Percentiles rank a stretch among this genome's conserved stretches.
Evolutionary conservation across 1,140 invertebrate species (phyloP).

Genomic region (Plutomurus gul): DNA sequence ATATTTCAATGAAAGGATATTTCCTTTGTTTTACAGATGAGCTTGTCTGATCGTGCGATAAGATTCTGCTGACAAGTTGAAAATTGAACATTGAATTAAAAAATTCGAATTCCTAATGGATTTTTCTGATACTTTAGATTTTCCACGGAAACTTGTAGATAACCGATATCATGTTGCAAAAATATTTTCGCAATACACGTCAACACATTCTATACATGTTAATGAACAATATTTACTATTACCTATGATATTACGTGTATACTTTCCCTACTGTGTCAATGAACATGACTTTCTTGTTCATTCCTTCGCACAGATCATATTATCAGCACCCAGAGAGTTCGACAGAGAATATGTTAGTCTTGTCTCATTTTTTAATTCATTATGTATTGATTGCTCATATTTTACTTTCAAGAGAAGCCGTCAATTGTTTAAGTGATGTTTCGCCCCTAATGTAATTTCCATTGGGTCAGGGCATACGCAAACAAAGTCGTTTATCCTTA

Average conservation of each 20-base stretch:
- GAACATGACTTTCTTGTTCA: too few species aligned
- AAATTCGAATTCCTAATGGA: conserved; percentile 4
- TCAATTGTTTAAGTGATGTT: conserved; percentile 5
- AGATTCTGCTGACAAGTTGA: conserved; percentile 16
- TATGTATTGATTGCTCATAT: background rate
- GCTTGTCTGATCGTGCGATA: background rate
- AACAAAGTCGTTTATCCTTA: background rate
- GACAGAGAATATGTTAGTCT: background rate
- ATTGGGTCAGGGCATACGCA: background rate
- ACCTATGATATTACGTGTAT: background rate
- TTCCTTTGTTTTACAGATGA: conserved; percentile 7
- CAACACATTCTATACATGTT: background rate
- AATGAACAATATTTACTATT: too few species aligned
- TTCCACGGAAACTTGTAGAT: background rate
- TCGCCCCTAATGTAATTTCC: conserved; percentile 16
- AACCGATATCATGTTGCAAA: too few species aligned
- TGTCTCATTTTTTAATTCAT: conserved; percentile 19
- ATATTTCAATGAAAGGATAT: too few species aligned
- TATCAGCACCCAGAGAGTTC: too few species aligned
- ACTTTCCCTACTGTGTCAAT: background rate
- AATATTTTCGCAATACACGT: too few species aligned
- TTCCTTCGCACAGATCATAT: too few species aligned
- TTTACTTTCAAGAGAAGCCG: conserved; percentile 21
- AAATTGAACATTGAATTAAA: conserved; percentile 10
- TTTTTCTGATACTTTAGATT: conserved; percentile 4